These are phyloP conservation scores for Hylaeus anthracinus DNA, from an alignment of 1,140 invertebrate species.

Conservation along the genomic window DNA sequence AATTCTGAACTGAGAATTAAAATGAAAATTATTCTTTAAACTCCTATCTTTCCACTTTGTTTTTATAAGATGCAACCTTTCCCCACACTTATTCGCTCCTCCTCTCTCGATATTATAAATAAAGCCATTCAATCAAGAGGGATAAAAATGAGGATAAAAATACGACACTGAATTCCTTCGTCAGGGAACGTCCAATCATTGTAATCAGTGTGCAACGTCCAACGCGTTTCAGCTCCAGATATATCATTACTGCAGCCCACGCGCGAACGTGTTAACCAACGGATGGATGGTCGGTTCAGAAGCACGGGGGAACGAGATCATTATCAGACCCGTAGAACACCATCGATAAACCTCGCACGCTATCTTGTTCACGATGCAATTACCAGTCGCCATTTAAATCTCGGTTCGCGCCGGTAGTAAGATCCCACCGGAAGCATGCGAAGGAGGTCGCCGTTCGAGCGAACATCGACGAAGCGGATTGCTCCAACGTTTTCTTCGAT, in stretches of 20 bases:
- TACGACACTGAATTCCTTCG: too few relatives aligned
- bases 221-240: too few relatives aligned
- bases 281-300: not conserved
- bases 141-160: too few relatives aligned
- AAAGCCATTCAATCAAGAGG: too few relatives aligned
- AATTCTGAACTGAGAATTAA: too few relatives aligned
- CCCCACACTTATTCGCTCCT: too few relatives aligned
- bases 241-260: not conserved
- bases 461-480: slow-evolving; percentile 58
- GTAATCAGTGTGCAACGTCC: too few relatives aligned
- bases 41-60: too few relatives aligned
- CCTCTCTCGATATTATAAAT: too few relatives aligned
- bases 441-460: not conserved
- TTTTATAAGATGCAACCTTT: too few relatives aligned
- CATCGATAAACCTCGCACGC: slow-evolving; percentile 3
- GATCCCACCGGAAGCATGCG: slow-evolving; percentile 27
- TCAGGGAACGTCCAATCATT: too few relatives aligned
- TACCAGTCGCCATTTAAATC: slow-evolving; percentile 34
- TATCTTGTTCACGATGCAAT: slow-evolving; percentile 17
- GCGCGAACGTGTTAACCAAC: not conserved
- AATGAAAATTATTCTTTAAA: too few relatives aligned
- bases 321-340: slow-evolving; percentile 15
- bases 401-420: slow-evolving; percentile 2
- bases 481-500: slow-evolving; percentile 39
- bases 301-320: not conserved